These are phyloP conservation scores for Holcopasites calliopsidis DNA, from an alignment of 1,140 invertebrate genomes.

Conservation along the genomic window DNA sequence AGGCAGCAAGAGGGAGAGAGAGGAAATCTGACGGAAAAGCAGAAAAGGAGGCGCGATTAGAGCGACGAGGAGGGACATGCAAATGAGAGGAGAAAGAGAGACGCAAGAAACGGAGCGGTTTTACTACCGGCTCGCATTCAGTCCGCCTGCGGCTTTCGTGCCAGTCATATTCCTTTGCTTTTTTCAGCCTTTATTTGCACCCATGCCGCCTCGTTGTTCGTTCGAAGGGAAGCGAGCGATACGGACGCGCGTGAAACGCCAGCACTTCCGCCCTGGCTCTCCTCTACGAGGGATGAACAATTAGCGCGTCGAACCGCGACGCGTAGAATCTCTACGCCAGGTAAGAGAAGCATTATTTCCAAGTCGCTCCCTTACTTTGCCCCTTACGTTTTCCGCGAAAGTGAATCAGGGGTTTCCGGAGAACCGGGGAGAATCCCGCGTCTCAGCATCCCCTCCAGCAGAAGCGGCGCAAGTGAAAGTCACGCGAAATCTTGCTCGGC, in stretches of 20 bases:
- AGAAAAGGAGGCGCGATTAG: not conserved
- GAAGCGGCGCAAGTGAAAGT: not conserved
- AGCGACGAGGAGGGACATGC: not conserved
- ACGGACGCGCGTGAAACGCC: not conserved
- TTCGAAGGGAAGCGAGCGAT: not conserved
- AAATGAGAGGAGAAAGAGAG: not conserved
- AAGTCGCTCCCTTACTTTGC: not conserved
- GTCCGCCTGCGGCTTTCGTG: constrained; percentile 30
- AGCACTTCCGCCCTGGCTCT: not conserved
- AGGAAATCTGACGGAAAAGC: not conserved
- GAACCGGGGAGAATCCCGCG: not conserved
- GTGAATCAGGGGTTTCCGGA: not conserved
- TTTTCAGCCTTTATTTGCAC: not conserved
- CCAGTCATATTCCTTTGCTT: constrained; percentile 15
- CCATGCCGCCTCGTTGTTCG: not conserved
- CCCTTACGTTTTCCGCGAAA: not conserved
- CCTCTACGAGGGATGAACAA: not conserved
- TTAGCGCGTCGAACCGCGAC: not conserved
- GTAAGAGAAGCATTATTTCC: not conserved
- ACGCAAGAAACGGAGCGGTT: constrained; percentile 17
- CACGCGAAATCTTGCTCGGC: not conserved
- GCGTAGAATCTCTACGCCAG: not conserved
- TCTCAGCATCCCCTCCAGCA: too few species aligned
- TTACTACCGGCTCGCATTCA: constrained; percentile 36
- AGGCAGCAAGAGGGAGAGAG: not conserved